Evolutionary conservation across 1,140 invertebrate species (phyloP).

Genomic region (Geopemphigus sp.): DNA sequence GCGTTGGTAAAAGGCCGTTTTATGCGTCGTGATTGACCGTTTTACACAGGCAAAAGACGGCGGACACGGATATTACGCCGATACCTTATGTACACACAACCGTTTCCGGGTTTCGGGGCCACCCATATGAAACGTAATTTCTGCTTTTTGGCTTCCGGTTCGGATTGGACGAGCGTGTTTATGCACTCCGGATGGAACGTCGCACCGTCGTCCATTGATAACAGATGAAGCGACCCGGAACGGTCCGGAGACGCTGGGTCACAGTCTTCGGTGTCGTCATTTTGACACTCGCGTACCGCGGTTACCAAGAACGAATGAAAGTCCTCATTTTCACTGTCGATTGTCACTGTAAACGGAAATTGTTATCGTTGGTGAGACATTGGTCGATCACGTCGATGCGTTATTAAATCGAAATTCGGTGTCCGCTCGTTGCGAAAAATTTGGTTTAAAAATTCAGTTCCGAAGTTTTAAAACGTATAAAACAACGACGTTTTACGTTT

Average conservation of each 20-base stretch:
- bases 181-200: conserved; percentile 70
- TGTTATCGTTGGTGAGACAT: neutral
- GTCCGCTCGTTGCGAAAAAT: too few relatives aligned
- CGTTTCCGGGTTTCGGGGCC: conserved; percentile 69
- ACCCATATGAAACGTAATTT: conserved; percentile 73
- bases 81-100: conserved; percentile 70
- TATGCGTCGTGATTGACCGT: too few relatives aligned
- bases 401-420: too few relatives aligned
- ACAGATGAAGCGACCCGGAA: conserved; percentile 74
- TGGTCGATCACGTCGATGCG: too few relatives aligned
- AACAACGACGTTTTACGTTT: too few relatives aligned
- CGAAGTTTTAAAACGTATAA: too few relatives aligned
- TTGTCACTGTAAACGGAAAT: neutral
- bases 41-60: too few relatives aligned
- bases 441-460: too few relatives aligned
- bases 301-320: conserved; percentile 35
- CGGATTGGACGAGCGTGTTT: conserved; percentile 65
- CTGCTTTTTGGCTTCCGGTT: conserved; percentile 68
- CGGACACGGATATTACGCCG: too few relatives aligned
- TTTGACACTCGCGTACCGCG: conserved; percentile 56
- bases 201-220: conserved; percentile 66
- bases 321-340: conserved; percentile 25
- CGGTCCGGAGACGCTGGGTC: neutral
- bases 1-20: too few relatives aligned
- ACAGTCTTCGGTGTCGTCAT: conserved; percentile 51